These are phyloP conservation scores for Salpingus planirostris DNA, from an alignment of 2,888 invertebrate genomes.

Conservation along the genomic window DNA sequence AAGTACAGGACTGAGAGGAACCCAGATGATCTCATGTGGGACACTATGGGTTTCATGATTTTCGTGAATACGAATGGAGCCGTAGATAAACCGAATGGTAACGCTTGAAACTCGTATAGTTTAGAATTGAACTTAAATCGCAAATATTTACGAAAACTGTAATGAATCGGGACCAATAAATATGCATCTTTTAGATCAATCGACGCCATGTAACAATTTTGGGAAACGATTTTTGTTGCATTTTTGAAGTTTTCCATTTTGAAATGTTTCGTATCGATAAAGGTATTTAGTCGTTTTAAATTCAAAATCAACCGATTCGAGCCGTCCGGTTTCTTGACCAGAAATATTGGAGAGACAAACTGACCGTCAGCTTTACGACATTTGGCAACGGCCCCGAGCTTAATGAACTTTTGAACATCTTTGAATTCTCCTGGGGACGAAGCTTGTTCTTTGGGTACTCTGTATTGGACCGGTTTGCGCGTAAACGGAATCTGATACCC, in stretches of 20 bases:
- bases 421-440: too few relatives aligned
- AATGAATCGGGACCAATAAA: background rate
- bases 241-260: background rate
- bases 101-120: background rate
- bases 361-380: too few relatives aligned
- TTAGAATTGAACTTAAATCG: background rate
- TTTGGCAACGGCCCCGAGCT: too few relatives aligned
- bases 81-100: background rate
- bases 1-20: background rate
- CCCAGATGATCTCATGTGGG: background rate
- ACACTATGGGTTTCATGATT: background rate
- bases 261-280: background rate
- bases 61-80: slow-evolving; percentile 8
- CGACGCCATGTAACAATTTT: background rate
- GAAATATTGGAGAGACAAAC: too few relatives aligned
- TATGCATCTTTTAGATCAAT: background rate
- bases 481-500: too few relatives aligned
- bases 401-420: too few relatives aligned
- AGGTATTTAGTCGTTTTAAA: background rate
- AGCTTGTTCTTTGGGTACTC: too few relatives aligned
- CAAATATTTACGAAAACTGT: background rate
- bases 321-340: too few relatives aligned
- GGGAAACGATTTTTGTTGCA: background rate
- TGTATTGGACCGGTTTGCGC: too few relatives aligned
- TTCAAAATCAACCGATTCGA: background rate